Evolutionary conservation across 2,888 invertebrate genomes (phyloP), one percentile per base, ranked within the genome.

Genomic region (Volucella zonaria): DNA sequence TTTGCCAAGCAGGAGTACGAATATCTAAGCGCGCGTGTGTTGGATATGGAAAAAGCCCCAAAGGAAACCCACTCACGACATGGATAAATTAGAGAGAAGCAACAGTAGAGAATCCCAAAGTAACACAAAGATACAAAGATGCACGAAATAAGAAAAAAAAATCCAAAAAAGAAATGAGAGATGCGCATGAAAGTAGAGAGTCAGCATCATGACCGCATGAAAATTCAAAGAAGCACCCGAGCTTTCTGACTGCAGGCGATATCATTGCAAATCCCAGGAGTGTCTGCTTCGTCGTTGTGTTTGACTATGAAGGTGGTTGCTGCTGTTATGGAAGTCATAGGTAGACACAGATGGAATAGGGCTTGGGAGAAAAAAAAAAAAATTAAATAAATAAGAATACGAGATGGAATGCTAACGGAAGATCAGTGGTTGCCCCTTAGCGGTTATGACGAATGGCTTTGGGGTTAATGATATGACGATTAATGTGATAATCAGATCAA

Each of bases 391-490:
- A 66, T 70, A 40, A 73, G 62, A 66, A 71, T 80, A 85, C 71
- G 62, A 77, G 40, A 58, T 68, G 85, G 85, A 85, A 85, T 85
- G 71, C 76, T 85, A 85, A 85, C 85, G 85, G 85, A 67, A 85
- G 77, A 18, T 77, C 76, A 85, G 80, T 85, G 85, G 85, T 85
- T 85, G 75, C 71, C 80, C 71, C 71, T 85, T 80, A 85, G 80
- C 80, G 83, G 83, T 85, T 85, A 85, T 85, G 80, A 85, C 67
- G 80, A 80, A 85, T 80, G 85, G 66, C 85, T 73, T 85, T 77
- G 80, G 59, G 85, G 85, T 85, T 85, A 85, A 85, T 85, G 85
- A 73, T 85, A 81, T 81, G 85, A 81, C 80, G 73, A 85, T 73
- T 85, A 85, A 77, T 73, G 64, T 38, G 58, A 68, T 68, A 81